A percentile compares a stretch with the other conserved stretches of the same genome.
These are phyloP conservation scores for Poliocrania exsul DNA, from an alignment of 2,797 vertebrate genomes.

Conservation along the genomic window DNA sequence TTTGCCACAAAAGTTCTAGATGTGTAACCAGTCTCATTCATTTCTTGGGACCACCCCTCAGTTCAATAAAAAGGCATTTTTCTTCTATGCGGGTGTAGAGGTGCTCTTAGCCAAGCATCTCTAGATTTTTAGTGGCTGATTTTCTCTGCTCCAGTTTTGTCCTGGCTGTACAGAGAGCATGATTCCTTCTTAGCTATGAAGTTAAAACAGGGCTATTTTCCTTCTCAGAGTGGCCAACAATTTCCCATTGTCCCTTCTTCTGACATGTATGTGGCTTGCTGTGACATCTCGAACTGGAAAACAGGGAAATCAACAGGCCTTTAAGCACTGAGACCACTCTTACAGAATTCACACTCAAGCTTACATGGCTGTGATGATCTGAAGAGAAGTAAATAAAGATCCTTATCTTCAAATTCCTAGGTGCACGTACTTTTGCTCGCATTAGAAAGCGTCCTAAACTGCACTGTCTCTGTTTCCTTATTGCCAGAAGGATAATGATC, in stretches of 20 bases:
- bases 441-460: background rate
- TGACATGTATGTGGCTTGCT: background rate
- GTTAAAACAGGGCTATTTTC: background rate
- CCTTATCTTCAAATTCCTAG: background rate
- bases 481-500: conserved; percentile 9
- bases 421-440: background rate
- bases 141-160: background rate
- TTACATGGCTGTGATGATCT: background rate
- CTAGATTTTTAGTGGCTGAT: background rate
- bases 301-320: background rate
- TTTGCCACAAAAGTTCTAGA: background rate
- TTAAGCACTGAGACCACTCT: background rate
- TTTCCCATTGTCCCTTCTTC: background rate
- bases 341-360: background rate
- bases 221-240: background rate
- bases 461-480: conserved; percentile 35
- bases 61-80: background rate
- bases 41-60: background rate
- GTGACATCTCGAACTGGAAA: background rate
- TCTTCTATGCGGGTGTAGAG: background rate
- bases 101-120: background rate
- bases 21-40: background rate
- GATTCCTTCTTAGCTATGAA: background rate
- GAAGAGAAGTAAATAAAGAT: background rate
- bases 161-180: background rate